phyloP scores from a whole-genome alignment of 2,888 invertebrate genomes.

The Cerastis rubricosa region DNA sequence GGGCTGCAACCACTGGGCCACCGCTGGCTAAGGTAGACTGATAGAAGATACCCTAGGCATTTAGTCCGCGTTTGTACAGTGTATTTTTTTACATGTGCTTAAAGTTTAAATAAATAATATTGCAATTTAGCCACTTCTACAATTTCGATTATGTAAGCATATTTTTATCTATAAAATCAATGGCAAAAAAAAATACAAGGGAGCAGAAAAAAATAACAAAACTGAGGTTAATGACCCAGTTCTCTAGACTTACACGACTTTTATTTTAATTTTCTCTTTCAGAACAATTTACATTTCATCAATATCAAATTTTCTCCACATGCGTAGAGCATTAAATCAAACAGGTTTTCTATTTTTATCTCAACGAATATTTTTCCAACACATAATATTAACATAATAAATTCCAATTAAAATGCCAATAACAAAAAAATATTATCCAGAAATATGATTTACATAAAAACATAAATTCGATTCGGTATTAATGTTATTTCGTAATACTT shows the following conservation, averaged over 20 bases:
- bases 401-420: not conserved
- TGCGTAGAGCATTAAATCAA: not conserved
- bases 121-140: constrained; percentile 1
- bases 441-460: not conserved
- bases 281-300: not conserved
- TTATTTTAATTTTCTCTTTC: not conserved
- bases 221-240: not conserved
- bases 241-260: not conserved
- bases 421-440: not conserved
- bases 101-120: constrained; percentile 2
- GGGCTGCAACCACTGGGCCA: too few species aligned
- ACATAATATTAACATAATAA: not conserved
- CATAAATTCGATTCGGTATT: constrained; percentile 4
- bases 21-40: too few species aligned
- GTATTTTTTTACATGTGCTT: not conserved
- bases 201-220: not conserved
- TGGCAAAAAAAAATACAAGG: not conserved
- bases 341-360: not conserved
- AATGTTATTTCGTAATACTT: not conserved
- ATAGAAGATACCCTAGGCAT: too few species aligned
- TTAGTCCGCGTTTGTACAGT: not conserved
- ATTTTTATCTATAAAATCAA: not conserved
- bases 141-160: not conserved
- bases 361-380: not conserved
- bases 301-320: not conserved